Evolutionary conservation across 2,888 invertebrate genomes (phyloP).

Genomic region (Sminthurides aquaticus): DNA sequence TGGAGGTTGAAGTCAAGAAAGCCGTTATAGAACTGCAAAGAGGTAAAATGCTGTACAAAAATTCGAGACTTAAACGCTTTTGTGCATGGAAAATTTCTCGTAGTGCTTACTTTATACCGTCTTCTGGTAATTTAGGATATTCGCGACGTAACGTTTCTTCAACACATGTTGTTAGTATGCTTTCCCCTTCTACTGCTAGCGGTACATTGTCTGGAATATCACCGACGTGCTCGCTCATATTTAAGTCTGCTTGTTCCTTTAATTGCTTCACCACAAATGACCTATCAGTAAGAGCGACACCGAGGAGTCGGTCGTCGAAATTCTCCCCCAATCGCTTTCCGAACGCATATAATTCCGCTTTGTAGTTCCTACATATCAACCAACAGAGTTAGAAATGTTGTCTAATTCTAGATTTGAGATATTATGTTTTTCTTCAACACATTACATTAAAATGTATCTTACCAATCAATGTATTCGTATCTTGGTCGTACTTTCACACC

Average conservation of each 20-base stretch:
- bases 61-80: too few species aligned
- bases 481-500: slow-evolving; percentile 47
- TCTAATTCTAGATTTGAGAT: background rate
- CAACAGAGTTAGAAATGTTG: slow-evolving; percentile 17
- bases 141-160: slow-evolving; percentile 61
- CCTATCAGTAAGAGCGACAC: slow-evolving; percentile 69
- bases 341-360: slow-evolving; percentile 81
- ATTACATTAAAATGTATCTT: slow-evolving; percentile 9
- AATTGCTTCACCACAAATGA: slow-evolving; percentile 69
- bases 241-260: slow-evolving; percentile 60
- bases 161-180: slow-evolving; percentile 60
- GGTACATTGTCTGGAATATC: slow-evolving; percentile 61
- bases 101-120: slow-evolving; percentile 60
- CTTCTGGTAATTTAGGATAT: slow-evolving; percentile 65
- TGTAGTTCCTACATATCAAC: slow-evolving; percentile 84
- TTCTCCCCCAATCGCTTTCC: slow-evolving; percentile 75
- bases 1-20: slow-evolving; percentile 59
- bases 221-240: slow-evolving; percentile 56
- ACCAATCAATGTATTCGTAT: slow-evolving; percentile 52
- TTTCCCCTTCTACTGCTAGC: slow-evolving; percentile 61
- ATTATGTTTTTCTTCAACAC: too few species aligned
- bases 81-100: too few species aligned
- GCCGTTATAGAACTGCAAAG: slow-evolving; percentile 56
- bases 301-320: slow-evolving; percentile 62
- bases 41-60: too few species aligned